Evolutionary conservation across 2,888 invertebrate species (phyloP).

Genomic region (Aromia moschata): DNA sequence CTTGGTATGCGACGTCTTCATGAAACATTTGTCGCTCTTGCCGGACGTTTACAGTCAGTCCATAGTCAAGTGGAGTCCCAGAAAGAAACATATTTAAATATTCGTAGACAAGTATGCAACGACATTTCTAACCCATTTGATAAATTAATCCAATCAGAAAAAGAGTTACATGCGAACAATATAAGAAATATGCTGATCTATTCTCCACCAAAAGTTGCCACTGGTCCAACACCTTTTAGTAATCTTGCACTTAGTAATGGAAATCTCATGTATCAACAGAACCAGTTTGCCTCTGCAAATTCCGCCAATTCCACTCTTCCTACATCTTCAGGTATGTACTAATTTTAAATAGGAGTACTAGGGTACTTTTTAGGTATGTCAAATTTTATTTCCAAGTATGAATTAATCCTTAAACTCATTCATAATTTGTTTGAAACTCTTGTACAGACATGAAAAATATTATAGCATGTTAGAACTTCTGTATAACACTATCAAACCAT

Average conservation of each 20-base stretch:
- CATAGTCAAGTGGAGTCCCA: constrained; percentile 82
- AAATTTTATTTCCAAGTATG: too few species aligned
- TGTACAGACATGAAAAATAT: too few species aligned
- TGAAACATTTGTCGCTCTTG: constrained; percentile 85
- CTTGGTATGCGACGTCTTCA: constrained; percentile 83
- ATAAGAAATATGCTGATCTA: constrained; percentile 51
- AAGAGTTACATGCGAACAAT: constrained; percentile 37
- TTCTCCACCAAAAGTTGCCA: constrained; percentile 64
- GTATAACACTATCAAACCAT: too few species aligned
- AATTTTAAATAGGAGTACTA: too few species aligned
- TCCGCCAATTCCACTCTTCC: constrained; percentile 9
- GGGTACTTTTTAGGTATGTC: too few species aligned
- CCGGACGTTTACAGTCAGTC: constrained; percentile 85
- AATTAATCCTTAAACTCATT: too few species aligned
- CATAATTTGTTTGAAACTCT: too few species aligned
- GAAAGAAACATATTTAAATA: constrained; percentile 85
- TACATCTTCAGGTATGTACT: constrained; percentile 12
- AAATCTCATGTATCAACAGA: constrained; percentile 51
- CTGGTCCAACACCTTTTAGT: constrained; percentile 73
- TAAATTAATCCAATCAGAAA: constrained; percentile 45
- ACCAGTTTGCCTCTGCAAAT: constrained; percentile 15
- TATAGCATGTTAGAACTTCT: too few species aligned
- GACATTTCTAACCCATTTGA: constrained; percentile 83
- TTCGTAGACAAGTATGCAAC: constrained; percentile 79
- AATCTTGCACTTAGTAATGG: constrained; percentile 44